These are phyloP conservation scores for Drosophila crucigera DNA, from an alignment of 2,888 invertebrate genomes.

Conservation along the genomic window DNA sequence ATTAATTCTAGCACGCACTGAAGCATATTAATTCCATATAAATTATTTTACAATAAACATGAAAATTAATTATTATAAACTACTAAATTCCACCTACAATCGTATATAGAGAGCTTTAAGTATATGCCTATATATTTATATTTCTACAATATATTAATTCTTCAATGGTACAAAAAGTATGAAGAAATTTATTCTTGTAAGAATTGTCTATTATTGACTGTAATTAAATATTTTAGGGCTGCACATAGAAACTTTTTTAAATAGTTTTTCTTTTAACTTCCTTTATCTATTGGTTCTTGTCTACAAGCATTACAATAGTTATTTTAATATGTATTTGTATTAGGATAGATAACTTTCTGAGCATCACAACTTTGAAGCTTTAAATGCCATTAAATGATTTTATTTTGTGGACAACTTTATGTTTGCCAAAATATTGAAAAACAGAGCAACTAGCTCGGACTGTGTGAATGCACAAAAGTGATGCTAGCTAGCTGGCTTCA, in stretches of 20 bases:
- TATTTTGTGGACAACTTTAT: background rate
- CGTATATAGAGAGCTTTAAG: background rate
- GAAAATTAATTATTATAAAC: background rate
- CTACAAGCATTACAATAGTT: background rate
- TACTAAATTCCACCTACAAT: background rate
- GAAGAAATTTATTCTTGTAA: too few species aligned
- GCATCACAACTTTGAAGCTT: constrained; percentile 1
- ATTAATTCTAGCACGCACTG: background rate
- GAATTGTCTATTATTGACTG: background rate
- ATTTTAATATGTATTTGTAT: background rate
- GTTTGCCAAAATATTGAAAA: background rate
- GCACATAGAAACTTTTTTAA: background rate
- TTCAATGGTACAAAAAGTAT: too few species aligned
- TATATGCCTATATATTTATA: background rate
- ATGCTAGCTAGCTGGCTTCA: background rate
- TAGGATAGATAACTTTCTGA: background rate
- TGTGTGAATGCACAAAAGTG: background rate
- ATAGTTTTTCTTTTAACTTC: background rate
- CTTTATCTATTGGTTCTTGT: background rate
- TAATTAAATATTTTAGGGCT: background rate
- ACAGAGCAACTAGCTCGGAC: constrained; percentile 7
- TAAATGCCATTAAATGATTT: background rate
- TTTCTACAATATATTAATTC: background rate
- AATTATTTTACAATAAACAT: background rate
- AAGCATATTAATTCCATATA: background rate